Evolutionary conservation across 2,113 vertebrate genomes (phyloP), one percentile per base, ranked within the genome.

Genomic region (Pachycephala philippinensis): DNA sequence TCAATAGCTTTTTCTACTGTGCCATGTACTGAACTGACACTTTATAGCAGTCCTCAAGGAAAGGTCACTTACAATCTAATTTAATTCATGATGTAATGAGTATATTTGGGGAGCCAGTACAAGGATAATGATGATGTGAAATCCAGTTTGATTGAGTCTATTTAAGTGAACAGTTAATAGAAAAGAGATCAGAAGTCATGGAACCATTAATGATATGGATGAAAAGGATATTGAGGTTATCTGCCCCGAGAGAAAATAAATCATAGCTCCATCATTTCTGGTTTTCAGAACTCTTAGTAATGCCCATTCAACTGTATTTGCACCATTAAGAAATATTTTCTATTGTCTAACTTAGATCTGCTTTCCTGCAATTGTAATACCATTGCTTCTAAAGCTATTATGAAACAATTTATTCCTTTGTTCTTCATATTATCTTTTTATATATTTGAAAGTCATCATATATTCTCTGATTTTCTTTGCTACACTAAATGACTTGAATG

Each of bases 161-260:
- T 95, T 95, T 95, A 87, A 93, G 84, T 75, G 91, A 96, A 87
- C 64, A 94, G 84, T 52, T 95, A 96, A 95, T 95, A 91, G 84
- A 82, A 91, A 71, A 84, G 63, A 94, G 87, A 94, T 66, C 71
- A 83, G 68, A 95, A 90, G 79, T 88, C 94, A 84, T 59, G 89
- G 90, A 90, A 69, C 42, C 54, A 88, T 88, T 93, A 93, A 88
- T 50, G n/a, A 56, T 85, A 80, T 24, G n/a, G 65, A 90, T 88
- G 70, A 90, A 95, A 96, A 80, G 37, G 49, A 83, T 90, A 92
- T 45, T 93, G 85, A 95, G 57, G 70, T 88, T 90, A 93, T 57
- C 37, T 85, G 15, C 45, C 50, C 57, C 2, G 11, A 69, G 63
- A 90, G 71, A 87, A 88, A 35, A 88, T 63, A 83, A 80, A 92